Percentiles rank a stretch among this genome's conserved stretches.
Conservation (phyloP, 2,797 vertebrate species). For the Scyliorhinus canicula region DNA sequence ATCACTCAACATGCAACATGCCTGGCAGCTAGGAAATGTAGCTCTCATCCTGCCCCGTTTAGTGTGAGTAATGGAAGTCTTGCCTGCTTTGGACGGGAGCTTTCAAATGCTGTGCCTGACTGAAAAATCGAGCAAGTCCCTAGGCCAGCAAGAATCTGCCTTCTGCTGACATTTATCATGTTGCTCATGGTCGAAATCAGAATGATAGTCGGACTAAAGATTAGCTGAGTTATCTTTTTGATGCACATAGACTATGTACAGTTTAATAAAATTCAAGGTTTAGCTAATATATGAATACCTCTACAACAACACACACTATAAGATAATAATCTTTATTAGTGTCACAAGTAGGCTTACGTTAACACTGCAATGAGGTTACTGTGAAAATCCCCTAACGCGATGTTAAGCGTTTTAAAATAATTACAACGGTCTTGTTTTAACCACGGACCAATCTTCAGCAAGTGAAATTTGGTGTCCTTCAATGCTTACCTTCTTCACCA, state of each 20-base stretch:
- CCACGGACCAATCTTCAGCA: background rate
- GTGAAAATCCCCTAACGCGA: too few relatives aligned
- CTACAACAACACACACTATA: background rate
- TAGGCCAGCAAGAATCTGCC: background rate
- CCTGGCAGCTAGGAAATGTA: background rate
- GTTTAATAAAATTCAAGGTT: background rate
- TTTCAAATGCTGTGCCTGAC: background rate
- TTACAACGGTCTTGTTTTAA: background rate
- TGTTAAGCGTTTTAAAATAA: background rate
- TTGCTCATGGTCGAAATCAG: background rate
- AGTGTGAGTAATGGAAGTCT: background rate
- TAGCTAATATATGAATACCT: background rate
- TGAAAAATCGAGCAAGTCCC: background rate
- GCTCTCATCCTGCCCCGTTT: background rate
- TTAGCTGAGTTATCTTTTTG: background rate
- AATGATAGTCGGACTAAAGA: background rate
- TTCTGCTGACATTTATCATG: background rate
- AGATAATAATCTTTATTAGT: too few relatives aligned
- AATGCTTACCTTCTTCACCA: background rate
- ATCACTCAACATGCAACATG: background rate
- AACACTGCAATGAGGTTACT: too few relatives aligned
- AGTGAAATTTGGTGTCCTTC: background rate
- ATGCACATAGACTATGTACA: background rate
- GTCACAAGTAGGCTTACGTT: too few relatives aligned
- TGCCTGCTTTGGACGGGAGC: background rate